Percentiles rank a stretch among this genome's conserved stretches.
Conservation (phyloP, 2,113 vertebrate species). For the Brevimyrus niger region DNA sequence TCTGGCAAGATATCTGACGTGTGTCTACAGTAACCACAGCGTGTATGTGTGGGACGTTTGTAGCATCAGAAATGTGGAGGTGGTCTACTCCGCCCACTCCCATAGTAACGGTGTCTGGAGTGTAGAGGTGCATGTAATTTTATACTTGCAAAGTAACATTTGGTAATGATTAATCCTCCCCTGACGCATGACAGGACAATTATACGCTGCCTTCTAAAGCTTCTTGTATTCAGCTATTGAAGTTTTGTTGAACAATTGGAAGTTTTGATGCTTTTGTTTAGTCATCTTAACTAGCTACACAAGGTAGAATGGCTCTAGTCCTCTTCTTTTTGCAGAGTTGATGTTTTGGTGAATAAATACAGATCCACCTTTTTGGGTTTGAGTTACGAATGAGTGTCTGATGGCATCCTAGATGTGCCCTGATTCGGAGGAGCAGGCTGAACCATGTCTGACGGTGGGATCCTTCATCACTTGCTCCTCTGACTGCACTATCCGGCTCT, state of each 20-base stretch:
- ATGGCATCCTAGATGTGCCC: slow-evolving; percentile 66
- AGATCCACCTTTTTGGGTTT: not conserved
- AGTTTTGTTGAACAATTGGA: not conserved
- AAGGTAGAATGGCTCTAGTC: not conserved
- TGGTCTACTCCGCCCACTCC: slow-evolving; percentile 76
- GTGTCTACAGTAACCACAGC: slow-evolving; percentile 83
- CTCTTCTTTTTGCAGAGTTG: not conserved
- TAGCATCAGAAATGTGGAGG: slow-evolving; percentile 52
- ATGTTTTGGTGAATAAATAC: not conserved
- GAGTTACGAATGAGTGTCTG: not conserved
- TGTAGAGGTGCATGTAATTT: slow-evolving; percentile 59
- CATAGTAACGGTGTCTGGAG: slow-evolving; percentile 81
- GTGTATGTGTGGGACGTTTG: slow-evolving; percentile 76
- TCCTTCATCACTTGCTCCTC: slow-evolving; percentile 86
- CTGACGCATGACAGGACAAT: not conserved
- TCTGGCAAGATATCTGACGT: slow-evolving; percentile 56
- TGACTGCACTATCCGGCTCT: slow-evolving; percentile 79
- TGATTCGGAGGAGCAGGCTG: slow-evolving; percentile 51
- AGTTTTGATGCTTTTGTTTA: not conserved
- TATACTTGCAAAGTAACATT: not conserved
- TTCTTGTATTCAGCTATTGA: not conserved
- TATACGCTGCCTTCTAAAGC: not conserved
- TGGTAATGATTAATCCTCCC: not conserved
- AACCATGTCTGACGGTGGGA: slow-evolving; percentile 43
- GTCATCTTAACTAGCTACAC: not conserved